Evolutionary conservation across 2,888 invertebrate species (phyloP).

Genomic region (Ceramica pisi): DNA sequence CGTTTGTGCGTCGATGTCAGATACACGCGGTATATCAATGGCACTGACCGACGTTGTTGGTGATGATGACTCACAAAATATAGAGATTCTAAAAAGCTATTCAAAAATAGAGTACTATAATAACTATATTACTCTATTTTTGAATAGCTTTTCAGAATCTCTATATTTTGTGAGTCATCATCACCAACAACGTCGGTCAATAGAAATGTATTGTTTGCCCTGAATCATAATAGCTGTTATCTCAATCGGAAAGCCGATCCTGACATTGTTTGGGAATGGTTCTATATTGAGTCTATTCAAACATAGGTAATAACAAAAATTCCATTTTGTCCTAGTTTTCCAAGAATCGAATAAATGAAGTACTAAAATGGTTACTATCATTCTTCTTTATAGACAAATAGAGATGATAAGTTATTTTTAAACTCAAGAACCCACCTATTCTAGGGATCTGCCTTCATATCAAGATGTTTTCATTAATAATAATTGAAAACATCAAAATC

Average conservation of each 20-base stretch:
- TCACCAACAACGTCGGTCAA: too few species aligned
- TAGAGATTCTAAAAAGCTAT: neutral
- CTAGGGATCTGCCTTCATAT: too few species aligned
- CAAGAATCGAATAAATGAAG: neutral
- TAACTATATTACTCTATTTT: neutral
- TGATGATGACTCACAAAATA: neutral
- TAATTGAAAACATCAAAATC: too few species aligned
- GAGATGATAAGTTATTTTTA: too few species aligned
- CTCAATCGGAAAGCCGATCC: too few species aligned
- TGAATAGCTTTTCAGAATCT: neutral
- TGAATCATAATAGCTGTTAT: neutral
- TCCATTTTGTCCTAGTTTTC: neutral
- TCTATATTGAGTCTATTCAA: neutral
- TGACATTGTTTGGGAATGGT: too few species aligned
- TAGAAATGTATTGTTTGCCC: neutral
- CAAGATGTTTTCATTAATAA: too few species aligned
- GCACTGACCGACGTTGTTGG: too few species aligned
- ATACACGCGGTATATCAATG: too few species aligned
- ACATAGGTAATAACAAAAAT: neutral
- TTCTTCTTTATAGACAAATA: too few species aligned
- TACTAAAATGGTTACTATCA: neutral
- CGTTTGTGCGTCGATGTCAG: too few species aligned
- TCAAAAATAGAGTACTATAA: neutral
- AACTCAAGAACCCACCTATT: too few species aligned
- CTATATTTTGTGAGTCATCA: neutral